Conservation (phyloP, 2,797 vertebrate genomes). For the Prionace glauca region DNA sequence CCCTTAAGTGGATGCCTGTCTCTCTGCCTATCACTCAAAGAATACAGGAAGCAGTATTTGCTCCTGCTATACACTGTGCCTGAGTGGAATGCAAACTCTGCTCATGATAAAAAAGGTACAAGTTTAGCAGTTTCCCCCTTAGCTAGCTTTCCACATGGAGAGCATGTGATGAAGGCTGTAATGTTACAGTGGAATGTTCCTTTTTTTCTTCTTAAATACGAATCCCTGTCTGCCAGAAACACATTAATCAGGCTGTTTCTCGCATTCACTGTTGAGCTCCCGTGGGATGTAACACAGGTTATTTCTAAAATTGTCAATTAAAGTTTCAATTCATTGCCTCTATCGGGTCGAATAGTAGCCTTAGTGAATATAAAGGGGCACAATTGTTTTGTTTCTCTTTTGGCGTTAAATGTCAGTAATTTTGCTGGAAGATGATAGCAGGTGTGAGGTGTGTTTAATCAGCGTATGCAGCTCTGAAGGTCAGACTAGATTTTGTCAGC, state of each 20-base stretch:
- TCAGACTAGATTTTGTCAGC: slow-evolving; percentile 28
- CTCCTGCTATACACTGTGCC: background rate
- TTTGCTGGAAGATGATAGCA: slow-evolving; percentile 5
- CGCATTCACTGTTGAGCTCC: background rate
- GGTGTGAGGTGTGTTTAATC: slow-evolving; percentile 29
- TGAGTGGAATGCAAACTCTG: background rate
- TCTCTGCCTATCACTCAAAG: background rate
- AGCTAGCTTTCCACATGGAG: too few relatives aligned
- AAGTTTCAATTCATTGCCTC: slow-evolving; percentile 15
- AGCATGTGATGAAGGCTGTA: background rate
- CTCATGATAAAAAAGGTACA: background rate
- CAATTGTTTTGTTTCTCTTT: background rate
- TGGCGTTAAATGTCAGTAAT: slow-evolving; percentile 33
- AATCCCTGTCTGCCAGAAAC: background rate
- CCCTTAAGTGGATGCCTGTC: background rate
- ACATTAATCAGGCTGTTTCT: background rate
- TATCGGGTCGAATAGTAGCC: slow-evolving; percentile 10
- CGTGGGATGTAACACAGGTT: background rate
- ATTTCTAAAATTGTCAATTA: slow-evolving; percentile 34
- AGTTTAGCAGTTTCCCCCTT: background rate
- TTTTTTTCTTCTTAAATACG: background rate
- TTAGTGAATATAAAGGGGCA: background rate
- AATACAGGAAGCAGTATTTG: background rate
- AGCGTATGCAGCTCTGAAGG: background rate
- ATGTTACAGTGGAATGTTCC: background rate